These are phyloP conservation scores for Myzus persicae DNA, from an alignment of 1,140 invertebrate species.

Conservation along the genomic window DNA sequence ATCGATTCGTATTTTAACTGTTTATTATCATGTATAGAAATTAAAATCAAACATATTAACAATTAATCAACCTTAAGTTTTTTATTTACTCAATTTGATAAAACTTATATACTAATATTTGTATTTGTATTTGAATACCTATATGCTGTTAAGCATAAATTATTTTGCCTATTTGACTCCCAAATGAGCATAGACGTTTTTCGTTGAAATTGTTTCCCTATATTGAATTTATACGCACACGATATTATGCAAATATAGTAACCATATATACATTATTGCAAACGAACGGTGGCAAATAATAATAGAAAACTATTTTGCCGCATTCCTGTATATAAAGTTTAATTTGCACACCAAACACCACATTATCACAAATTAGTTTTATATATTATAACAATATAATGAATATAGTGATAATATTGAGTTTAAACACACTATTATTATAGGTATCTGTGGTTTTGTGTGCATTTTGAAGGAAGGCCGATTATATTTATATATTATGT, in stretches of 20 bases:
- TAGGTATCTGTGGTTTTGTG: not conserved
- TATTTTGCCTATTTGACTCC: slow-evolving; percentile 5
- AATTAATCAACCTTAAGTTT: not conserved
- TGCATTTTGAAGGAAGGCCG: not conserved
- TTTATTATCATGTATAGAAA: not conserved
- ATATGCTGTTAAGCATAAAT: not conserved
- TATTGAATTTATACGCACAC: not conserved
- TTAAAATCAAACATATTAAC: not conserved
- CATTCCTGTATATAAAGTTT: not conserved
- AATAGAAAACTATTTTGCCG: not conserved
- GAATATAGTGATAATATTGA: not conserved
- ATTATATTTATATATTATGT: not conserved
- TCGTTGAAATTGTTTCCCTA: not conserved
- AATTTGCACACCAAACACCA: not conserved
- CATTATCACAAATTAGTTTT: not conserved
- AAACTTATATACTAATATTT: not conserved
- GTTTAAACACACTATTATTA: not conserved
- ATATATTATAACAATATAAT: not conserved
- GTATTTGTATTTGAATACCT: not conserved
- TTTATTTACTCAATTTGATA: not conserved
- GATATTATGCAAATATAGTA: not conserved
- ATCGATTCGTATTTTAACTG: not conserved
- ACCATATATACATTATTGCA: not conserved
- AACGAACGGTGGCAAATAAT: not conserved
- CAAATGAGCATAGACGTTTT: not conserved